A percentile compares a stretch with the other conserved stretches of the same genome.
These are phyloP conservation scores for Laticauda laticaudata DNA, from an alignment of 2,113 vertebrate genomes.

Conservation along the genomic window DNA sequence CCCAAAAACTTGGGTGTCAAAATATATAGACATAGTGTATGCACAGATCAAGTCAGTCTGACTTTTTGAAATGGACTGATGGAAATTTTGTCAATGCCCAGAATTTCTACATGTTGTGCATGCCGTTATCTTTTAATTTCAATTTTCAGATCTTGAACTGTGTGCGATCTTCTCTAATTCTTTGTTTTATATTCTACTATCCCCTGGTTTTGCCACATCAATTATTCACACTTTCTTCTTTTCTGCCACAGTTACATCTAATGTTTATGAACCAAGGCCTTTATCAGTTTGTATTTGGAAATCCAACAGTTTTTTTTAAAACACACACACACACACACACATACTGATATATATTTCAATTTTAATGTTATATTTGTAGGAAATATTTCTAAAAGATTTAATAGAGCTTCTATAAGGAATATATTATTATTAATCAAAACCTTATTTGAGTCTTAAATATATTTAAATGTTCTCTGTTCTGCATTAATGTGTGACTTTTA, in stretches of 20 bases:
- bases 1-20: no score
- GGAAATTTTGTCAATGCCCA: background rate
- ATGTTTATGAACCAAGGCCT: background rate
- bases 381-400: conserved; percentile 57
- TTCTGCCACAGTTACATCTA: background rate
- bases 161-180: background rate
- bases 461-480: background rate
- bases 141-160: background rate
- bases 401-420: conserved; percentile 31
- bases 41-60: no score
- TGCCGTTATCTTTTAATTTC: background rate
- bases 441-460: background rate
- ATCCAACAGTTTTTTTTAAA: background rate
- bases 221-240: background rate
- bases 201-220: background rate
- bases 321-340: no score
- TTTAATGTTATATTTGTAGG: conserved; percentile 61
- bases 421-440: conserved; percentile 15
- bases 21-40: no score
- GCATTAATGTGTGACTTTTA: background rate
- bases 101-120: background rate
- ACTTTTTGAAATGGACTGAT: no score
- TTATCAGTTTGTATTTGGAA: background rate
- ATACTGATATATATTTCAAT: conserved; percentile 56
- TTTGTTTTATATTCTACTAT: background rate